Conservation (phyloP, 2,113 vertebrate species). For the Phoxinus phoxinus region DNA sequence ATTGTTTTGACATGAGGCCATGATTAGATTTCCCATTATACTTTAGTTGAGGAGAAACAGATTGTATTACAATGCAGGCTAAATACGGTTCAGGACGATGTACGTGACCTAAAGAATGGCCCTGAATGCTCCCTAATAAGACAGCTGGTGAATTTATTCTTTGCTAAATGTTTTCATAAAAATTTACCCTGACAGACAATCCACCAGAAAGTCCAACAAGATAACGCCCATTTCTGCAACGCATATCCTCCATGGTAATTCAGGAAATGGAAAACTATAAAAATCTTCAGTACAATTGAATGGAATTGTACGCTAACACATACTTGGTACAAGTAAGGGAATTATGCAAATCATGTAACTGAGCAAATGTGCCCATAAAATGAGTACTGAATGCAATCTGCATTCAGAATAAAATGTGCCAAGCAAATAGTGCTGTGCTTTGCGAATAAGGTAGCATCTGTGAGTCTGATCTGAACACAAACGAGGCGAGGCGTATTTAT, state of each 20-base stretch:
- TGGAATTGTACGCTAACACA: neutral
- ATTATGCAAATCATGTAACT: neutral
- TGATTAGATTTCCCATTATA: slow-evolving; percentile 51
- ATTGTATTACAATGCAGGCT: slow-evolving; percentile 42
- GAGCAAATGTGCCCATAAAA: neutral
- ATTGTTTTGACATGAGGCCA: slow-evolving; percentile 38
- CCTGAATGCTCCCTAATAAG: slow-evolving; percentile 29
- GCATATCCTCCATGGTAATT: neutral
- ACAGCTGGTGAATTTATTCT: slow-evolving; percentile 10
- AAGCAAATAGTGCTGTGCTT: neutral
- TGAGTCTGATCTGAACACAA: neutral
- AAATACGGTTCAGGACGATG: slow-evolving; percentile 36
- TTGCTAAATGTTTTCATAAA: slow-evolving; percentile 15
- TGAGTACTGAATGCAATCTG: neutral
- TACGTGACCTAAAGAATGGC: slow-evolving; percentile 46
- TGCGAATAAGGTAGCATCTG: neutral
- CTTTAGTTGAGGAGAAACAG: slow-evolving; percentile 39
- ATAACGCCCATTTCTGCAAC: neutral
- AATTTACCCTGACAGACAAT: neutral
- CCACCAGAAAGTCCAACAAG: neutral
- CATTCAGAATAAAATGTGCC: neutral
- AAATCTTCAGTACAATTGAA: neutral
- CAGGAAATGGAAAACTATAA: neutral
- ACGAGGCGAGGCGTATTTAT: neutral
- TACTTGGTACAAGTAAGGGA: neutral